Percentiles rank a stretch among this genome's conserved stretches.
phyloP scores from a whole-genome alignment of 1,140 invertebrate species.

The Hycleus cichorii region DNA sequence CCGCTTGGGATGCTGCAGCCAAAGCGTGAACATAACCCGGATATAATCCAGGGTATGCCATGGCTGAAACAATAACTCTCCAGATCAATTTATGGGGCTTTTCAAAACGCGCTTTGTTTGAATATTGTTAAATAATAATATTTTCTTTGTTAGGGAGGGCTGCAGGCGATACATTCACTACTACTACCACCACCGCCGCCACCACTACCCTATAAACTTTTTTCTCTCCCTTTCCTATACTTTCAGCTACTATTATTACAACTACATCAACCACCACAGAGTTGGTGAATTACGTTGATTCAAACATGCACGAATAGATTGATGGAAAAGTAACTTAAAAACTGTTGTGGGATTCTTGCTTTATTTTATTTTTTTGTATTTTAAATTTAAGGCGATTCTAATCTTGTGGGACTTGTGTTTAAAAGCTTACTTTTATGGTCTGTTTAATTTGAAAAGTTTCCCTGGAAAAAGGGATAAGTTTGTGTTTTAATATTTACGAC shows the following conservation, averaged over 20 bases:
- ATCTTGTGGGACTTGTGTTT: constrained; percentile 30
- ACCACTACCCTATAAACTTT: too few relatives aligned
- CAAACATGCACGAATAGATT: constrained; percentile 20
- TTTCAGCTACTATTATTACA: too few relatives aligned
- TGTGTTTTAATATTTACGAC: constrained; percentile 3
- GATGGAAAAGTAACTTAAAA: constrained; percentile 27
- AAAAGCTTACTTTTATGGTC: constrained; percentile 25
- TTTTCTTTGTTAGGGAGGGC: constrained; percentile 3
- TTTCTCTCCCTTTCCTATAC: constrained; percentile 2
- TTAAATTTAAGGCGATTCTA: constrained; percentile 31
- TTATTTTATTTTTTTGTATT: constrained; percentile 1
- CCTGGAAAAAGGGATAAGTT: not conserved
- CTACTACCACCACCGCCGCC: too few relatives aligned
- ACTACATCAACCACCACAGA: too few relatives aligned
- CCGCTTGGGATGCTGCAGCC: constrained; percentile 54
- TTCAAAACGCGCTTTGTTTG: not conserved
- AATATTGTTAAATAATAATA: constrained; percentile 17
- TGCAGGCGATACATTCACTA: not conserved
- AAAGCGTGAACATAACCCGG: constrained; percentile 66
- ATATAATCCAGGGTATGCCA: constrained; percentile 71
- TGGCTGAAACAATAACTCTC: constrained; percentile 44
- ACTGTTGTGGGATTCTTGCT: constrained; percentile 7
- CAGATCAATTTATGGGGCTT: constrained; percentile 4
- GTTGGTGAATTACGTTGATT: not conserved
- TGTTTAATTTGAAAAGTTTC: constrained; percentile 7